A percentile compares a stretch with the other conserved stretches of the same genome.
phyloP scores from a whole-genome alignment of 1,140 invertebrate species.

The Procambarus virginalis region DNA sequence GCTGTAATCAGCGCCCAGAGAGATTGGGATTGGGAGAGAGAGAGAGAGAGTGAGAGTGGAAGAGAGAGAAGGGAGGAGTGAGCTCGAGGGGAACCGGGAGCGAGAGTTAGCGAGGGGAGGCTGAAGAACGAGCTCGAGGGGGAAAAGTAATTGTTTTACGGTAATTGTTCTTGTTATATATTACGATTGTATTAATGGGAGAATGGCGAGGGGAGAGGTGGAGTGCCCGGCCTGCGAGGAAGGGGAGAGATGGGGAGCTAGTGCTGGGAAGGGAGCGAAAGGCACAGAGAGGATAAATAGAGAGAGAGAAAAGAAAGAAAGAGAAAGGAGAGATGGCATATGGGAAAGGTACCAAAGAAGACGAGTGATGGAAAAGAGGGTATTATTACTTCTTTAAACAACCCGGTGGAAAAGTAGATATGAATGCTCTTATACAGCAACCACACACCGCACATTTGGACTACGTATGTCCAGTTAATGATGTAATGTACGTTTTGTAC shows the following conservation, averaged over 20 bases:
- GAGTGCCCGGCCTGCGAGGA: not conserved
- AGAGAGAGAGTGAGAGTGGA: not conserved
- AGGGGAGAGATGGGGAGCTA: not conserved
- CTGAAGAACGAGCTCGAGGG: not conserved
- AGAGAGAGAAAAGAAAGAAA: too few species aligned
- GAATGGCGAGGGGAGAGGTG: not conserved
- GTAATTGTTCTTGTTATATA: constrained; percentile 14
- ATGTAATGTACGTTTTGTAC: too few species aligned
- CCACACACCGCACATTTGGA: too few species aligned
- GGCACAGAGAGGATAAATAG: not conserved
- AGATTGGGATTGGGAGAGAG: not conserved
- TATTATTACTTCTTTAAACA: too few species aligned
- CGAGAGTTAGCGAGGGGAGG: not conserved
- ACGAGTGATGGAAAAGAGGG: not conserved
- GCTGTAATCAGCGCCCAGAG: too few species aligned
- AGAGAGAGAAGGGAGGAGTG: not conserved
- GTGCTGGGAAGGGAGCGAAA: not conserved
- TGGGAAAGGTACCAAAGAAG: too few species aligned
- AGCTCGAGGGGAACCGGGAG: not conserved
- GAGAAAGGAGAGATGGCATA: too few species aligned
- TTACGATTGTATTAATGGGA: constrained; percentile 12
- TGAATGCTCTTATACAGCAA: too few species aligned
- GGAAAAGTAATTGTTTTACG: not conserved
- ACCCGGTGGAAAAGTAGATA: too few species aligned
- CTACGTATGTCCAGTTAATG: too few species aligned